These are phyloP conservation scores for Trichomalopsis sarcophagae DNA, from an alignment of 1,140 invertebrate genomes.

Conservation along the genomic window DNA sequence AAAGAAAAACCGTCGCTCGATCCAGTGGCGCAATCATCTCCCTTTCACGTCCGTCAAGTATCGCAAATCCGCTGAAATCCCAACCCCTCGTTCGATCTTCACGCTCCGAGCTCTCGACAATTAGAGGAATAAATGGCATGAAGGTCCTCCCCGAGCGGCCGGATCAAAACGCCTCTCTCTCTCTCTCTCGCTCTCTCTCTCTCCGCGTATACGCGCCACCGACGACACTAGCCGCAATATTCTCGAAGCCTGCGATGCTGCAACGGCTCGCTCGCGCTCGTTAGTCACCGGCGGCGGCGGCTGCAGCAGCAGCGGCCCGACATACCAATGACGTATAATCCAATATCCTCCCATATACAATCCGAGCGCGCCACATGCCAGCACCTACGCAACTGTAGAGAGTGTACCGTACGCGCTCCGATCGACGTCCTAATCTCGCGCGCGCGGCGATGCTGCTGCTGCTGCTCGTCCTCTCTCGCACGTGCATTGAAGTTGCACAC, in stretches of 20 bases:
- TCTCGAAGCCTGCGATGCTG: neutral
- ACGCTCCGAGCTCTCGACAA: constrained; percentile 3
- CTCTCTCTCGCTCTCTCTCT: no score
- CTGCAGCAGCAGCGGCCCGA: neutral
- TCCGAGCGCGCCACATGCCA: neutral
- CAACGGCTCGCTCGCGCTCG: constrained; percentile 7
- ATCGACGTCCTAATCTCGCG: constrained; percentile 13
- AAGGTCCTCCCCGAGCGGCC: neutral
- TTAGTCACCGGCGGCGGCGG: constrained; percentile 20
- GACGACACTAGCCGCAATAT: constrained; percentile 30
- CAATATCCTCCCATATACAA: constrained; percentile 42
- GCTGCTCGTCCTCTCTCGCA: no score
- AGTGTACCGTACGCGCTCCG: neutral
- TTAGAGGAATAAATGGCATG: constrained; percentile 44
- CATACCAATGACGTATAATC: constrained; percentile 51
- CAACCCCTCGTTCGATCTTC: neutral
- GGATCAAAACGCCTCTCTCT: constrained; percentile 32
- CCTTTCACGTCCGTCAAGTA: neutral
- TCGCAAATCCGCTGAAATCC: neutral
- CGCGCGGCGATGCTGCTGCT: neutral
- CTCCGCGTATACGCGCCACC: neutral
- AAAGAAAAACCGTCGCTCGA: no score
- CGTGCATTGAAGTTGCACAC: constrained; percentile 19
- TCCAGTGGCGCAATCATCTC: no score
- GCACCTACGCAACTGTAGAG: neutral